Percentiles rank a stretch among this genome's conserved stretches.
Evolutionary conservation across 2,888 invertebrate genomes (phyloP).

Genomic region (Cataglyphis altisquamis): DNA sequence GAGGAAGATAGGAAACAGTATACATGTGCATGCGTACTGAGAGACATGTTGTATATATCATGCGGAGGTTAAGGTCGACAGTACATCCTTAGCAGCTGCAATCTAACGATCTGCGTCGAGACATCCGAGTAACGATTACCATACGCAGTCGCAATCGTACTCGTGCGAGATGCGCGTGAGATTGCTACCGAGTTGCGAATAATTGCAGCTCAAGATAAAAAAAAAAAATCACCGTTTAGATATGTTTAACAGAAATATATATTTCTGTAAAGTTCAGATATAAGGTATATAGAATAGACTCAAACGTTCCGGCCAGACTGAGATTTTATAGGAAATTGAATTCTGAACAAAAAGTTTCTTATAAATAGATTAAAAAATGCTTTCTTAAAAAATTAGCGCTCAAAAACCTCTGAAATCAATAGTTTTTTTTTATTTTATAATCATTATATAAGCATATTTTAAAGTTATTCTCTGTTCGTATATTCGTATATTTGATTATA

Average conservation of each 20-base stretch:
- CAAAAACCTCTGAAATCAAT: too few species aligned
- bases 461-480: not conserved
- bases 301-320: too few species aligned
- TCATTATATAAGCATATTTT: not conserved
- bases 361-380: too few species aligned
- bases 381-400: too few species aligned
- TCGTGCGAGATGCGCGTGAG: constrained; percentile 48
- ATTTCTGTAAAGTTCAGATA: not conserved
- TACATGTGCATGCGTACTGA: constrained; percentile 54
- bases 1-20: constrained; percentile 62
- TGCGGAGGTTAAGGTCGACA: constrained; percentile 62
- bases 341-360: too few species aligned
- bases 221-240: not conserved
- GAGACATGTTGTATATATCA: constrained; percentile 68
- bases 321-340: too few species aligned
- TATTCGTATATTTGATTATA: not conserved
- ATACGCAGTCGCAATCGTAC: constrained; percentile 68
- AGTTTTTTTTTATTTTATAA: not conserved
- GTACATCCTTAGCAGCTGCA: constrained; percentile 71
- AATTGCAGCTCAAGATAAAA: constrained; percentile 23
- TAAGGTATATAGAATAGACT: not conserved
- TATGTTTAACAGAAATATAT: not conserved
- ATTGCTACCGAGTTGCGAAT: constrained; percentile 58
- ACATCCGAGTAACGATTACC: constrained; percentile 74
- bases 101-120: constrained; percentile 68